phyloP scores from a whole-genome alignment of 2,113 vertebrate species.

The Oncorhynchus tshawytscha region DNA sequence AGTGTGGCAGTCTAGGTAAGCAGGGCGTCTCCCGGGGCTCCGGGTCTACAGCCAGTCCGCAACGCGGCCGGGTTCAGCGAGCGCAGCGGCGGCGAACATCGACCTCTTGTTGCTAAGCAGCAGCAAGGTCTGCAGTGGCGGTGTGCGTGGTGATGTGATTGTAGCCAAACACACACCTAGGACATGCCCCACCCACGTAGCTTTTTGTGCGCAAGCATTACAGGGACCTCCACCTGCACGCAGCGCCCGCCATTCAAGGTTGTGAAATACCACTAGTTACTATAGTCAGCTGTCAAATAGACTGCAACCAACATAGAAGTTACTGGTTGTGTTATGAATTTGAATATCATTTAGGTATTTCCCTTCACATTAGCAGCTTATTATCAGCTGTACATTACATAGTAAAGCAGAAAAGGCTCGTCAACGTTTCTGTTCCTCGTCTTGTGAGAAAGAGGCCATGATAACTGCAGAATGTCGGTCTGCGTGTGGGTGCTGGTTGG shows the following conservation, averaged over 20 bases:
- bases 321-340: not conserved
- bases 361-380: not conserved
- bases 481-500: slow-evolving; percentile 87
- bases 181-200: slow-evolving; percentile 62
- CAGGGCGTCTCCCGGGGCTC: slow-evolving; percentile 50
- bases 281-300: not conserved
- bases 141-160: slow-evolving; percentile 45
- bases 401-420: not conserved
- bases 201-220: slow-evolving; percentile 93
- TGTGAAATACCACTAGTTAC: slow-evolving; percentile 56
- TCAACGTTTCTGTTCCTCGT: not conserved
- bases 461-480: slow-evolving; percentile 89
- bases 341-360: not conserved
- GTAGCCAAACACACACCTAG: slow-evolving; percentile 34
- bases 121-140: slow-evolving; percentile 50
- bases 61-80: slow-evolving; percentile 60
- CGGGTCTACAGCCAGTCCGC: slow-evolving; percentile 65
- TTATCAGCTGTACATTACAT: not conserved
- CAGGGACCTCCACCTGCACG: slow-evolving; percentile 93
- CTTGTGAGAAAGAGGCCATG: slow-evolving; percentile 35
- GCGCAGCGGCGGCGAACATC: slow-evolving; percentile 43
- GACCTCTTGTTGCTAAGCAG: slow-evolving; percentile 50
- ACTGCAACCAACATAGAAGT: not conserved
- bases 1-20: slow-evolving; percentile 70
- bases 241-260: slow-evolving; percentile 90